Evolutionary conservation across 2,888 invertebrate genomes (phyloP), one percentile per base, ranked within the genome.

Genomic region (Synanthedon vespiformis): DNA sequence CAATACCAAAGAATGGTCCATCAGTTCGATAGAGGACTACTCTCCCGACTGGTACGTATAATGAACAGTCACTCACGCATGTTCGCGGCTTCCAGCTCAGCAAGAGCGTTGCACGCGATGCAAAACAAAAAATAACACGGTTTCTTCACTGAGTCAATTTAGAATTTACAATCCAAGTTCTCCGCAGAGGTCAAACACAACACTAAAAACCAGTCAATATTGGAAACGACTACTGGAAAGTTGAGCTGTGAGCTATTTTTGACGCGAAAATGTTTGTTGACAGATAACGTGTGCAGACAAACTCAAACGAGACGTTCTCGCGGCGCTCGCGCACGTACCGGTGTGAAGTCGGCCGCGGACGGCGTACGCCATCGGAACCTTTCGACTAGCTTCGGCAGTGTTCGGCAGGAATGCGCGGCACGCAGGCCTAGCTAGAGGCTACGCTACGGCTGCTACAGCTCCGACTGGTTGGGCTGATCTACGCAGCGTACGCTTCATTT

Each of bases 321-420:
- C 78, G 77, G 83, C 87, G 85, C 87, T 81, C 86, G 87, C 87
- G 86, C 86, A 85, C 74, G 70, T 75, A 80, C 70, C 79, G 73
- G 79, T 85, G 85, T 87, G 87, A 87, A 87, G 86, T 87, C 81
- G 77, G 87, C 81, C 72, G 76, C 86, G 75, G 74, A 64, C 69
- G 65, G 60, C 55, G 56, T 60, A 12, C 56, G 55, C 67, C 67
- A 61, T 79, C 80, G 81, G 74, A 57, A 62, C 56, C 60, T 64
- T 60, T 80, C 82, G 82, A 69, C 60, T 58, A 60, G 65, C 64
- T 64, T 77, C 79, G 80, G 75, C 66, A 59, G 59, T 68, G 58
- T 62, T 76, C 76, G 77, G 72, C 53, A 68, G 81, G 86, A 80
- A 86, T 86, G 84, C 69, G 68, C 72, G 80, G 85, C 80, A 82